Conservation (phyloP, 64 coral and sea anemone genomes). For the Trachythela sp. region DNA sequence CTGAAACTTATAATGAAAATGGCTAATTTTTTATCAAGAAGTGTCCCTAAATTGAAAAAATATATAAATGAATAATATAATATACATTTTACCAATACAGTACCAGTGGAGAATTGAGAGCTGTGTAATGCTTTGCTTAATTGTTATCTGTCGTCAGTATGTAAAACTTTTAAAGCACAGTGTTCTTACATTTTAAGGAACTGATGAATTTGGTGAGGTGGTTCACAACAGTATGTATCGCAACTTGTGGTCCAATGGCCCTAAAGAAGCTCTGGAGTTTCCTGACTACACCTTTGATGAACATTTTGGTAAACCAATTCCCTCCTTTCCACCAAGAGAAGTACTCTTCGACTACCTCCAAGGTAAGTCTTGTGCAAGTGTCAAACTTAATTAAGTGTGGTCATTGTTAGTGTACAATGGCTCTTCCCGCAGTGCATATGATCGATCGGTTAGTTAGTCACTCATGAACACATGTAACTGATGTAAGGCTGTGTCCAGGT, state of each 20-base stretch:
- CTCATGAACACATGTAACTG: no score
- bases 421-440: neutral
- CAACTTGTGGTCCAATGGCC: conserved; percentile 53
- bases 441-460: no score
- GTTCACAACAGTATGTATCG: conserved; percentile 51
- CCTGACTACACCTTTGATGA: conserved; percentile 60
- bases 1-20: no score
- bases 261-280: conserved; percentile 49
- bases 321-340: conserved; percentile 47
- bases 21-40: no score
- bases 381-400: neutral
- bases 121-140: neutral
- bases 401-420: neutral
- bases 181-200: conserved; percentile 19
- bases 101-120: no score
- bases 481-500: no score
- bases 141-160: neutral
- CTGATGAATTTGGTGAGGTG: conserved; percentile 40
- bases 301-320: conserved; percentile 48
- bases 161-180: neutral
- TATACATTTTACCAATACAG: no score
- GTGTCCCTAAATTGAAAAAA: no score
- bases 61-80: no score
- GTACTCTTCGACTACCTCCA: conserved; percentile 48
- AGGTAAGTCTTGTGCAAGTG: neutral